Conservation (phyloP, 2,888 invertebrate species). For the Frankliniella fusca region DNA sequence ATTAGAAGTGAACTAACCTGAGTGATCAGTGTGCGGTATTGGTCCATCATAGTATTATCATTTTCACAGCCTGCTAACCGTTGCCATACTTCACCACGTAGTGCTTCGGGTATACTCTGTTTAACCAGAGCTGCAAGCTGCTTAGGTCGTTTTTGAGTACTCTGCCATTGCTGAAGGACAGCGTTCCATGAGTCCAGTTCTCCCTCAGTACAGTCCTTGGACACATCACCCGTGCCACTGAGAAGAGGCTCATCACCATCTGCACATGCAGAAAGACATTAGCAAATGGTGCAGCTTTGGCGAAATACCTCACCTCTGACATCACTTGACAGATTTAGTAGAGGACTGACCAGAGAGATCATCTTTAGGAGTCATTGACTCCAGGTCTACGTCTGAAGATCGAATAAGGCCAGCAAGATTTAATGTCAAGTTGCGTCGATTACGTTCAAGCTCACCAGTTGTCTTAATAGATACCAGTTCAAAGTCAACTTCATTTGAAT, state of each 20-base stretch:
- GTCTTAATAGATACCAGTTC: constrained; percentile 74
- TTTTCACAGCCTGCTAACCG: constrained; percentile 83
- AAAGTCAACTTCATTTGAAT: constrained; percentile 61
- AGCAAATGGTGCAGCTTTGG: neutral
- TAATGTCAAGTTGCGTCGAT: constrained; percentile 65
- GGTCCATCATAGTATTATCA: constrained; percentile 81
- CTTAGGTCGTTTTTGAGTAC: constrained; percentile 62
- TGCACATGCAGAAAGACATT: constrained; percentile 42
- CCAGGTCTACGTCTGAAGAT: constrained; percentile 67
- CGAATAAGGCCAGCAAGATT: constrained; percentile 68
- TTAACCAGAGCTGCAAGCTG: constrained; percentile 74
- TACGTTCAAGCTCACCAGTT: constrained; percentile 71
- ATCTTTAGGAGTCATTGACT: constrained; percentile 70
- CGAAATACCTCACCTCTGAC: neutral
- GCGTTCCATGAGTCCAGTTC: constrained; percentile 92
- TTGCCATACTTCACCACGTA: constrained; percentile 97
- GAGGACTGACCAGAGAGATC: constrained; percentile 61
- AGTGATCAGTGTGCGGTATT: constrained; percentile 85
- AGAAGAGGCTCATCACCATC: constrained; percentile 92
- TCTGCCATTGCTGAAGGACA: constrained; percentile 70
- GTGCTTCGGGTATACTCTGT: constrained; percentile 89
- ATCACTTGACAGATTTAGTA: neutral
- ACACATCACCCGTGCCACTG: constrained; percentile 97
- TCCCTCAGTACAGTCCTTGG: constrained; percentile 91
- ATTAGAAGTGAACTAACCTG: constrained; percentile 58